Percentiles rank a stretch among this genome's conserved stretches.
phyloP scores from a whole-genome alignment of 1,140 invertebrate species.

The Sitobion miscanthi region DNA sequence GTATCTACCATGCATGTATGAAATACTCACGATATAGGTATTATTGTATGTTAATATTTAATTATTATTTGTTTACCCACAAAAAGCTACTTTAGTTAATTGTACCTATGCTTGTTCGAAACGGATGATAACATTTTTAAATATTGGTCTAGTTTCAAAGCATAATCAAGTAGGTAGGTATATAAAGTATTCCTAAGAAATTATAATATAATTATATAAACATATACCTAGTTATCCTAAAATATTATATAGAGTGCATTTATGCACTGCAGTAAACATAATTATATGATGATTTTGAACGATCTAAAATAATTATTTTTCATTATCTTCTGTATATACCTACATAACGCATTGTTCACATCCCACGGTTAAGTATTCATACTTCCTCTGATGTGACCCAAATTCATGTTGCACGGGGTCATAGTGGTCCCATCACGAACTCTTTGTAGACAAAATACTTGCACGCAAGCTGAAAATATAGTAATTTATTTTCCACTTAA shows the following conservation, averaged over 20 bases:
- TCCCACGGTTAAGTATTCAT: constrained; percentile 34
- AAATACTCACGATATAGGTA: neutral
- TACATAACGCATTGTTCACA: constrained; percentile 20
- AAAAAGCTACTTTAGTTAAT: neutral
- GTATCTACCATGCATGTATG: neutral
- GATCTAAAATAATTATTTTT: constrained; percentile 15
- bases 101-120: neutral
- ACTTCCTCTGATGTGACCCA: constrained; percentile 25
- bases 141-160: constrained; percentile 10
- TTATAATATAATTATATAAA: neutral
- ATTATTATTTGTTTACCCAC: neutral
- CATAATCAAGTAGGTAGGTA: neutral
- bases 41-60: neutral
- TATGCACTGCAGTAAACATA: neutral
- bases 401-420: constrained; percentile 31
- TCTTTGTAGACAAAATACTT: constrained; percentile 11
- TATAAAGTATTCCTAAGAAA: neutral
- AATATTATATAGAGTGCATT: neutral
- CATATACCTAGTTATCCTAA: neutral
- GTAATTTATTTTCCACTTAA: constrained; percentile 40
- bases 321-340: neutral
- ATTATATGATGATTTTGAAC: neutral
- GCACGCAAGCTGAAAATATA: constrained; percentile 24
- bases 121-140: neutral
- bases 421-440: constrained; percentile 49